Percentiles rank a stretch among this genome's conserved stretches.
Conservation (phyloP, 2,888 invertebrate species). For the Stenotaenia linearis region DNA sequence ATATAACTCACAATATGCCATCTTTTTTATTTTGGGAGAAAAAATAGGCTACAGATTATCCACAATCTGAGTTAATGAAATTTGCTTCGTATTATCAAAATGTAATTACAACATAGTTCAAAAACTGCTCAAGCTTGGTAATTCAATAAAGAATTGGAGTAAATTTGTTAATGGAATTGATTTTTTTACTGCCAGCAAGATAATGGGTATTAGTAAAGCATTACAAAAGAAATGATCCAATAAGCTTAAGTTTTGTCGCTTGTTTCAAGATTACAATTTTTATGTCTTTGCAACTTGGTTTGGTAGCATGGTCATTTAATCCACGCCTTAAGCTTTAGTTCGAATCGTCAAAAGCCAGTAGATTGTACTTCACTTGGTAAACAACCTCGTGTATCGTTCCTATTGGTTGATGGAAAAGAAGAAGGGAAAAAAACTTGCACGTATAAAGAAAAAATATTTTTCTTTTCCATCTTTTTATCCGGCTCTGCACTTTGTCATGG, state of each 20-base stretch:
- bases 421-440: neutral
- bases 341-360: constrained; percentile 7
- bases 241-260: neutral
- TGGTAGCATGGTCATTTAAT: neutral
- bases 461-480: neutral
- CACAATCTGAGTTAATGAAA: too few relatives aligned
- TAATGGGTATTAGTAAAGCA: neutral
- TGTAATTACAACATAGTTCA: neutral
- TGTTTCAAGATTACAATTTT: constrained; percentile 16
- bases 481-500: constrained; percentile 17
- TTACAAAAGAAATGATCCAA: neutral
- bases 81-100: too few relatives aligned
- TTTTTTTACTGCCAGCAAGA: neutral
- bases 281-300: neutral
- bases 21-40: neutral
- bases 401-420: neutral
- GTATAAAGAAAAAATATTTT: neutral
- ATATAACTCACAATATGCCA: neutral
- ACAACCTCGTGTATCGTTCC: constrained; percentile 11
- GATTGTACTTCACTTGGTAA: constrained; percentile 21
- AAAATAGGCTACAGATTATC: too few relatives aligned
- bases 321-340: neutral
- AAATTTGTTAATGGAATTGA: neutral
- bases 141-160: neutral
- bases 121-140: neutral